These are phyloP conservation scores for Caerostris darwini DNA, from an alignment of 1,140 invertebrate genomes.

Conservation along the genomic window DNA sequence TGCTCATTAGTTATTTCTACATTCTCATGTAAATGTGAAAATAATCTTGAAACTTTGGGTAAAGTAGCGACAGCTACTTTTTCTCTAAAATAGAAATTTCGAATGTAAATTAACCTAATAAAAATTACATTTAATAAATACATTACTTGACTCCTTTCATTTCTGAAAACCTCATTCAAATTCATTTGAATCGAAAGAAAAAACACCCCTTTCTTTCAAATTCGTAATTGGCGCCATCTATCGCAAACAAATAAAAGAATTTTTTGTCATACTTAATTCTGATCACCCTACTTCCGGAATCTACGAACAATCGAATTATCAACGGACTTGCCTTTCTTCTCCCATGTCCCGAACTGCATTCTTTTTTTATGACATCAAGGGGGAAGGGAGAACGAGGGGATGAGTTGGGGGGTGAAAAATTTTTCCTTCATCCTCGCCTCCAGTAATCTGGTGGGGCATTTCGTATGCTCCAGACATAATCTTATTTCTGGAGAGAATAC, in stretches of 20 bases:
- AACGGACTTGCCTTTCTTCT: no score
- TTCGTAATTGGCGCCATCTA: not conserved
- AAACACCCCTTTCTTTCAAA: not conserved
- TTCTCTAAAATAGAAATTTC: no score
- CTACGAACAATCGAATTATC: slow-evolving; percentile 41
- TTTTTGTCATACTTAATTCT: not conserved
- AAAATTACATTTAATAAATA: no score
- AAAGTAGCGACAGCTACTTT: no score
- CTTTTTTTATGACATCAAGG: not conserved
- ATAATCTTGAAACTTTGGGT: no score
- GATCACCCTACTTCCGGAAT: not conserved
- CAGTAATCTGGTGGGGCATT: slow-evolving; percentile 36
- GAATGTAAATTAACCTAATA: no score
- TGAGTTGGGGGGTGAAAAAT: not conserved
- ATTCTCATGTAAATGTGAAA: no score
- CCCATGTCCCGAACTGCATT: not conserved
- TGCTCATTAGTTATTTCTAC: no score
- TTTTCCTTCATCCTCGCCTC: not conserved
- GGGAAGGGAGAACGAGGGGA: not conserved
- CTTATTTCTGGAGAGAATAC: not conserved
- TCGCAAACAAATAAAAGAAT: not conserved
- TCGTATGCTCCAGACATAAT: slow-evolving; percentile 45
- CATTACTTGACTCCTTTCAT: no score
- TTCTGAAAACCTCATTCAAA: no score
- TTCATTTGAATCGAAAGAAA: not conserved